phyloP scores from a whole-genome alignment of 2,113 vertebrate genomes.

The Hipposideros armiger region DNA sequence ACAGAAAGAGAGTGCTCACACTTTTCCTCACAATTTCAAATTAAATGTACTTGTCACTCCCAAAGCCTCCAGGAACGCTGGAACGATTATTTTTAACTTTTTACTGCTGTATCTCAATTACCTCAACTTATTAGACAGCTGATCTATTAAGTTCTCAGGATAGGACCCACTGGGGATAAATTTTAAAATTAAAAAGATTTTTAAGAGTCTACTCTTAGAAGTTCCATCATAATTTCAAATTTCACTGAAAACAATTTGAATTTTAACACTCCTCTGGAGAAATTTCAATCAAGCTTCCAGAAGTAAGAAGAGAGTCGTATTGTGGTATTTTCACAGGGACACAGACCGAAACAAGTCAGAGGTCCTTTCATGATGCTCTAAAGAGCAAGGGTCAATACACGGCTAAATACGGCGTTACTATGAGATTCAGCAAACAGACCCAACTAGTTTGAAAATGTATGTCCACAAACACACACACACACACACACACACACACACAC shows the following conservation, averaged over 20 bases:
- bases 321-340: neutral
- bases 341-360: neutral
- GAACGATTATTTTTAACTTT: conserved; percentile 73
- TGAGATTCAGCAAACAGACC: neutral
- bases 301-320: conserved; percentile 61
- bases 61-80: conserved; percentile 64
- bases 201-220: conserved; percentile 79
- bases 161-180: conserved; percentile 75
- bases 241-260: conserved; percentile 82
- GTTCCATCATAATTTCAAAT: conserved; percentile 80
- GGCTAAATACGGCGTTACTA: neutral
- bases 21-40: neutral
- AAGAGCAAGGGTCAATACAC: neutral
- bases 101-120: conserved; percentile 81
- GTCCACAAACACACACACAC: neutral
- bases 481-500: neutral
- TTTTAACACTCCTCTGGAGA: conserved; percentile 78
- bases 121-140: conserved; percentile 72
- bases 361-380: neutral
- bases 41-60: conserved; percentile 49
- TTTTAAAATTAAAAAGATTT: conserved; percentile 84
- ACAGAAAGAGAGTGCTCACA: neutral
- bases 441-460: neutral
- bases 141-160: conserved; percentile 81
- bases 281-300: conserved; percentile 65